phyloP scores from a whole-genome alignment of 2,113 vertebrate species.

The Oenanthe melanoleuca region DNA sequence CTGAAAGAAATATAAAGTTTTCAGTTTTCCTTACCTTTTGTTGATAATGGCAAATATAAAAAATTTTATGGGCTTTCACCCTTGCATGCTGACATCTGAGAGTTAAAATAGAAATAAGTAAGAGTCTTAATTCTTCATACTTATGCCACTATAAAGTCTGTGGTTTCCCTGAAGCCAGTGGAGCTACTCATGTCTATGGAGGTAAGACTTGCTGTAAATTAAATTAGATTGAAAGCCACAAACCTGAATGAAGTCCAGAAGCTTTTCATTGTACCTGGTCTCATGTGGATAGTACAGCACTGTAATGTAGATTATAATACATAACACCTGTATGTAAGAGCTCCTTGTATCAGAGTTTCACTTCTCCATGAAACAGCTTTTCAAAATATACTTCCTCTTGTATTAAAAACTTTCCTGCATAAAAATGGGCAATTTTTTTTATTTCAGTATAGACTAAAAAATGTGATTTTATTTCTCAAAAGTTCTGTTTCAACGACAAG shows the following conservation, averaged over 20 bases:
- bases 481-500: conserved; percentile 38
- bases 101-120: not conserved
- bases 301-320: not conserved
- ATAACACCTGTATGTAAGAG: not conserved
- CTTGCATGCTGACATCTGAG: not conserved
- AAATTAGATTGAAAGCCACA: not conserved
- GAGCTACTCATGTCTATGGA: not conserved
- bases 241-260: not conserved
- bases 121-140: not conserved
- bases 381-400: not conserved
- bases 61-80: not conserved
- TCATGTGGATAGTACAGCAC: not conserved
- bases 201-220: not conserved
- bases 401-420: not conserved
- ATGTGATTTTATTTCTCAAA: not conserved
- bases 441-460: not conserved
- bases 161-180: not conserved
- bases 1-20: not conserved
- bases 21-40: not conserved
- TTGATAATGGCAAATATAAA: not conserved
- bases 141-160: not conserved
- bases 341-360: not conserved
- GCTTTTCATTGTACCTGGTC: not conserved
- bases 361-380: not conserved
- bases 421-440: not conserved